Conservation (phyloP, 2,888 invertebrate genomes). For the Smittia sp. region DNA sequence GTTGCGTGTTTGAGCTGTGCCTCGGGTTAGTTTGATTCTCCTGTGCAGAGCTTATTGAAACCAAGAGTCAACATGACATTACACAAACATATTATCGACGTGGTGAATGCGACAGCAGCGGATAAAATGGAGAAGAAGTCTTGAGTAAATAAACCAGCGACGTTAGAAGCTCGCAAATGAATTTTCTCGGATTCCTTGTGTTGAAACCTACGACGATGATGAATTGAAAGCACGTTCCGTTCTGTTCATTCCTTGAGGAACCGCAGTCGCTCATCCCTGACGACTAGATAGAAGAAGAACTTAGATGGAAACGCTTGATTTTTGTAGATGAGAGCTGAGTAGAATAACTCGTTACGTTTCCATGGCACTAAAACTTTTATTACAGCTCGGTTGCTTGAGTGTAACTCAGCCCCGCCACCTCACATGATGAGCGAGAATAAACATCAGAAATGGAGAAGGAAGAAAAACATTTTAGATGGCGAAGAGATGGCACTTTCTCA, state of each 20-base stretch:
- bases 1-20: not conserved
- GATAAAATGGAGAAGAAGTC: constrained; percentile 10
- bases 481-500: constrained; percentile 3
- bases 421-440: constrained; percentile 12
- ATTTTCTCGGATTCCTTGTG: constrained; percentile 11
- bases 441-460: constrained; percentile 8
- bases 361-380: constrained; percentile 19
- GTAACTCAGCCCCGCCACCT: not conserved
- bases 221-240: not conserved
- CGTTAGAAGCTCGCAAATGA: constrained; percentile 8
- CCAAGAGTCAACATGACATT: constrained; percentile 20
- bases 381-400: constrained; percentile 17
- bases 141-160: constrained; percentile 9
- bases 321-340: not conserved
- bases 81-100: constrained; percentile 24
- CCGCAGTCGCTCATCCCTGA: not conserved
- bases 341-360: constrained; percentile 16
- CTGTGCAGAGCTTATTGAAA: not conserved
- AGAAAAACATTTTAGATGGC: constrained; percentile 13
- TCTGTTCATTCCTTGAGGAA: not conserved
- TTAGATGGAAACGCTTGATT: not conserved
- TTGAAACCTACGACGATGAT: not conserved
- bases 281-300: not conserved
- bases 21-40: not conserved
- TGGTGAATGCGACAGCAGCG: constrained; percentile 10